phyloP scores from a whole-genome alignment of 1,140 invertebrate genomes.

The Tachypleus tridentatus region DNA sequence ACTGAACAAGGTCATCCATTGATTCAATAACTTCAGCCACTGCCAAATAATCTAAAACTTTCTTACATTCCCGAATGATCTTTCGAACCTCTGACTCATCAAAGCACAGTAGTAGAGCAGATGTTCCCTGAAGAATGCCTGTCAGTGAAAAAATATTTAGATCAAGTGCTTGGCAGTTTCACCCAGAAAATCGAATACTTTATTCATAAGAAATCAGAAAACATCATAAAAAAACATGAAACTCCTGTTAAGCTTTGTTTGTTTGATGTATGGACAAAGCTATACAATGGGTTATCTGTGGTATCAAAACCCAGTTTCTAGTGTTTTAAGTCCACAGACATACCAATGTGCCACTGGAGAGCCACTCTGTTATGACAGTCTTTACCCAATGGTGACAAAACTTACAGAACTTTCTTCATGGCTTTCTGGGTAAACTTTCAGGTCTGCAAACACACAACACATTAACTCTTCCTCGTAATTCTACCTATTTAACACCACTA shows the following conservation, averaged over 20 bases:
- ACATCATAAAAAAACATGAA: background rate
- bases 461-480: too few species aligned
- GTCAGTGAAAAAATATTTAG: conserved; percentile 10
- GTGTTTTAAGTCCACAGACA: too few species aligned
- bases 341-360: too few species aligned
- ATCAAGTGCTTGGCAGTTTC: too few species aligned
- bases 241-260: background rate
- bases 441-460: too few species aligned
- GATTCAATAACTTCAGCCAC: conserved; percentile 96
- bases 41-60: conserved; percentile 89
- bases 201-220: too few species aligned
- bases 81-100: conserved; percentile 98
- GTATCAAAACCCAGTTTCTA: background rate
- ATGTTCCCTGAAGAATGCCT: conserved; percentile 91
- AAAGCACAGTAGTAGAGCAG: conserved; percentile 85
- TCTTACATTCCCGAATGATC: conserved; percentile 93
- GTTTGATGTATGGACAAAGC: background rate
- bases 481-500: too few species aligned
- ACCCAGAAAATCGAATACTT: background rate
- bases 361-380: too few species aligned
- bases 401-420: too few species aligned
- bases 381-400: too few species aligned
- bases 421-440: too few species aligned
- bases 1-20: conserved; percentile 95
- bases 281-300: background rate